phyloP scores from a whole-genome alignment of 2,797 vertebrate species.

The Phrynocephalus vlangalii region DNA sequence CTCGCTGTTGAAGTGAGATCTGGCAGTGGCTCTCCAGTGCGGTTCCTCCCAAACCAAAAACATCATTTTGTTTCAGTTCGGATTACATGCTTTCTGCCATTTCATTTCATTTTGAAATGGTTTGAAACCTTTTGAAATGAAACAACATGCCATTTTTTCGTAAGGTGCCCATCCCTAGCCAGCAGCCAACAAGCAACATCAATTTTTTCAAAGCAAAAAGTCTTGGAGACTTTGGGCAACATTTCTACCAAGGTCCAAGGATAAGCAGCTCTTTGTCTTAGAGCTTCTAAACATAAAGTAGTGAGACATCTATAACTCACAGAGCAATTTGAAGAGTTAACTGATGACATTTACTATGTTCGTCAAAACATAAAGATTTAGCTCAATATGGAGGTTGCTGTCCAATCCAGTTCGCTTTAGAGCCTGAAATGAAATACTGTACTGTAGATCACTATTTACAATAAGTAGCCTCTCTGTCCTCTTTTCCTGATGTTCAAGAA shows the following conservation, averaged over 20 bases:
- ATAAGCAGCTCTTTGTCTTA: neutral
- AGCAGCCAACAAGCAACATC: too few species aligned
- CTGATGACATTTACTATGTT: neutral
- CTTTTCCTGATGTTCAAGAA: neutral
- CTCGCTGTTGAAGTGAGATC: too few species aligned
- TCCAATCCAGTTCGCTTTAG: neutral
- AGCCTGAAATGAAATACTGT: slow-evolving; percentile 10
- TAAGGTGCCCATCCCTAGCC: too few species aligned
- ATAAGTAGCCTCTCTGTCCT: neutral
- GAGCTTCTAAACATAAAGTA: neutral
- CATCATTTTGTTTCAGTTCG: too few species aligned
- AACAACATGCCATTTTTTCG: too few species aligned
- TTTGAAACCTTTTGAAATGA: too few species aligned
- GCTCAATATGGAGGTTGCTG: neutral
- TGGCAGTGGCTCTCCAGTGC: too few species aligned
- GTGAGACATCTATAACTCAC: neutral
- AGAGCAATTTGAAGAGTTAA: slow-evolving; percentile 8
- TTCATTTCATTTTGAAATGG: too few species aligned
- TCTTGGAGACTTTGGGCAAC: neutral
- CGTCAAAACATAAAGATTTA: slow-evolving; percentile 28
- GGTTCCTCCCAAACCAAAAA: too few species aligned
- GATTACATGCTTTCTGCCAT: too few species aligned
- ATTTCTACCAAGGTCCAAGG: neutral
- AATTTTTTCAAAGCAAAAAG: too few species aligned
- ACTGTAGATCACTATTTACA: slow-evolving; percentile 11